Base-by-base conservation (phyloP, 1,140 invertebrate genomes). In the Chironomus tepperi region DNA sequence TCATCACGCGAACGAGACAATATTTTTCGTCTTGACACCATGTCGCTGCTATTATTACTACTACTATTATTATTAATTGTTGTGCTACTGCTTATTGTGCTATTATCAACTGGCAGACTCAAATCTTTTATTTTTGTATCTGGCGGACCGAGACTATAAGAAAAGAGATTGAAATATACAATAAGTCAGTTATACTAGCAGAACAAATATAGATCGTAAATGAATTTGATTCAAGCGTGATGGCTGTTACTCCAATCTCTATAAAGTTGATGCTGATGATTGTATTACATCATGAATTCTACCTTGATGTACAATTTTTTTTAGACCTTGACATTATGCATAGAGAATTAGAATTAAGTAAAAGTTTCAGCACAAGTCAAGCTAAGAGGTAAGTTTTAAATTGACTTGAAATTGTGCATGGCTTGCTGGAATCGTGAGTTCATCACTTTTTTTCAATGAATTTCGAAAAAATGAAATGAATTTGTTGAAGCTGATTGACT, bases 1-100 rank as follows among this genome's bases (percentile, higher is more conserved):
- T 96, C 94, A 84, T 96, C 94, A 81, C 94, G 86, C 70, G 94
- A 96, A 76, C 94, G 90, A 81, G 94, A 96, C 78, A 96, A 85
- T 79, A 96, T 96, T 81, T 91, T 89, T 76, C 93, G 87, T 78
- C 94, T 87, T 77, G 93, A 96, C 83, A 96, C 93, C 94, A 96
- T 96, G 80, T 79, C 78, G 74, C 19, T 67, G 57, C 16, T 67
- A 70, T 70, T 70, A 12, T 70, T 70, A 8, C 6, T 9, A 19
- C 15, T 70, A 57, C 47, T 57, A 15, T n/a, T 57, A 12, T 12
- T n/a, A 57, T n/a, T 57, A 15, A 15, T 12, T 57, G 47, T 5
- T 34, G 47, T 15, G 47, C 12, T 57, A n/a, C 47, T 57, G n/a
- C 47, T 57, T 8, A 57, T 15, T 12, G 47, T 15, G 47, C 5